phyloP scores from a whole-genome alignment of 2,797 vertebrate genomes.

The Odontamblyopus lacepedii region DNA sequence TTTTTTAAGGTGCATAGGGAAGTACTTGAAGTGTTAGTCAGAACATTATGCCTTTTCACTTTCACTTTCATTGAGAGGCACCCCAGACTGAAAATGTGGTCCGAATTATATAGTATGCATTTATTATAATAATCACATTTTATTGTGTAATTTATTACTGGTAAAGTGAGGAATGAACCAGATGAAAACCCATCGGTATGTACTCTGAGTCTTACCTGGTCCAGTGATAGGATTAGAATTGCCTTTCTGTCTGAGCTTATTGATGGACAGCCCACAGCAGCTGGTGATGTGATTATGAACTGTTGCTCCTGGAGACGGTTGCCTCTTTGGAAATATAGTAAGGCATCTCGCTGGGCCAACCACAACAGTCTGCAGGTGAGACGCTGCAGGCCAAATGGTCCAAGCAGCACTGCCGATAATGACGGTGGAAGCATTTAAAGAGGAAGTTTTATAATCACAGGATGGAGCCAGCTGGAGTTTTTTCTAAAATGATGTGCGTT shows the following conservation, averaged over 20 bases:
- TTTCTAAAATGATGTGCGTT: background rate
- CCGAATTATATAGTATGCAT: background rate
- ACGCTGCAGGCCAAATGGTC: constrained; percentile 40
- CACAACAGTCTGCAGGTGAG: constrained; percentile 46
- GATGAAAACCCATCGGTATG: background rate
- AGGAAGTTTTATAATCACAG: constrained; percentile 12
- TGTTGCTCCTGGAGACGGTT: constrained; percentile 48
- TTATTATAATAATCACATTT: background rate
- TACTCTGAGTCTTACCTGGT: background rate
- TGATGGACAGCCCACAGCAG: constrained; percentile 49
- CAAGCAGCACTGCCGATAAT: constrained; percentile 27
- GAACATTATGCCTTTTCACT: too few relatives aligned
- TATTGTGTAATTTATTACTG: background rate
- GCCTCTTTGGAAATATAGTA: constrained; percentile 48
- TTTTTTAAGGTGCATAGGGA: too few relatives aligned
- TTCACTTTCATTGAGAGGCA: too few relatives aligned
- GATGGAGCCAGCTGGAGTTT: constrained; percentile 9
- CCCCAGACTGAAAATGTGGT: too few relatives aligned
- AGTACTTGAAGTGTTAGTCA: too few relatives aligned
- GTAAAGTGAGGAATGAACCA: background rate
- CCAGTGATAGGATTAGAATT: constrained; percentile 15
- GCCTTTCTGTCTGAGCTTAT: constrained; percentile 17
- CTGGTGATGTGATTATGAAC: constrained; percentile 50
- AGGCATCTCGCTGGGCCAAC: constrained; percentile 45
- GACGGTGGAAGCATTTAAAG: background rate